These are phyloP conservation scores for Cephus spinipes DNA, from an alignment of 2,888 invertebrate genomes.

Conservation along the genomic window DNA sequence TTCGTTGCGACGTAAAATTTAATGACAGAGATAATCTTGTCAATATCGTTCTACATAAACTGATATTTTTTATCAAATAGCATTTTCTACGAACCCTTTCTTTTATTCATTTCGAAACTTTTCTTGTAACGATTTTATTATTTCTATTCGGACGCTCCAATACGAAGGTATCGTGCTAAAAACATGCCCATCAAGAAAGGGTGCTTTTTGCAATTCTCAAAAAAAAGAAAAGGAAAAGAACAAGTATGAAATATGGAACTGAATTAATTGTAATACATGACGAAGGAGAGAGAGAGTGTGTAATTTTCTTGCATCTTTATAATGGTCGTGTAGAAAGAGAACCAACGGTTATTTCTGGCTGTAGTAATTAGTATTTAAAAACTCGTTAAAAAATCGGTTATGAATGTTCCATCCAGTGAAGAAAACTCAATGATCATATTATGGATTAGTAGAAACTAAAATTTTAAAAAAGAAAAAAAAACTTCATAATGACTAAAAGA, in stretches of 20 bases:
- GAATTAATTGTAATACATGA: background rate
- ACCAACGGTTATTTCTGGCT: background rate
- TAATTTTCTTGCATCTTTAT: background rate
- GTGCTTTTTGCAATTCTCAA: background rate
- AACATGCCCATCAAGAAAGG: background rate
- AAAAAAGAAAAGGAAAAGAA: background rate
- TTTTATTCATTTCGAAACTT: background rate
- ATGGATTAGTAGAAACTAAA: background rate
- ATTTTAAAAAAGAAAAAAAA: background rate
- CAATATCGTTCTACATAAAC: background rate
- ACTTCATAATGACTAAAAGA: background rate
- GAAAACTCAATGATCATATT: background rate
- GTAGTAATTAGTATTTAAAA: background rate
- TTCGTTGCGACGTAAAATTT: slow-evolving; percentile 10
- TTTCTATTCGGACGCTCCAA: background rate
- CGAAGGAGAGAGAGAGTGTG: background rate
- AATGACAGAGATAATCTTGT: background rate
- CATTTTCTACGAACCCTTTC: background rate
- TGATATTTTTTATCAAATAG: background rate
- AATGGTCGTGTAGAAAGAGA: background rate
- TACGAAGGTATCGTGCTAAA: background rate
- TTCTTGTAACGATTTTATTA: background rate
- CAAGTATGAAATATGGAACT: background rate
- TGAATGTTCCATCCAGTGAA: background rate
- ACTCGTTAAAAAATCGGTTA: no score